Base-by-base conservation (phyloP, 37 sponge, comb jelly and placozoan genomes). In the Chondrosia reniformis region DNA sequence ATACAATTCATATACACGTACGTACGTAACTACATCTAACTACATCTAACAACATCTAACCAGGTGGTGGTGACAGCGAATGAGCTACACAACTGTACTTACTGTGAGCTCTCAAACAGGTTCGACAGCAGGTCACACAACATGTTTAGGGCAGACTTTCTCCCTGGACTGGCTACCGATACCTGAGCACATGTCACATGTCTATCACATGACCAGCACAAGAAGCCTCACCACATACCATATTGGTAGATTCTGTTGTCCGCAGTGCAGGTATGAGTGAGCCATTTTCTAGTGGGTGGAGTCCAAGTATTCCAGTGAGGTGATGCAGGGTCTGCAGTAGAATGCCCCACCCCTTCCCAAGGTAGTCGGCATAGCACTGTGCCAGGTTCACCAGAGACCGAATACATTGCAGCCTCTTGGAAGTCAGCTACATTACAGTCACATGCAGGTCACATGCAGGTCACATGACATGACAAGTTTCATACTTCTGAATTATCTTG, bases 321-420 rank as follows among this genome's bases (percentile, higher is more conserved):
- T 85, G 79, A 36, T 77, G 95, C 54, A 94, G 55, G 13, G 95
- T 83, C 24, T 77, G 84, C 36, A 97, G 83, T 10, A 95, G 44
- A 25, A 95, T 74, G 43, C 80, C 32, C 98, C 95, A 97, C n/a
- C 87, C 90, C 10, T 84, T 24, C 25, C 81, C 88, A 66, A 97
- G 76, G 19, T 89, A 59, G 62, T 87, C 82, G 12, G 95, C 98
- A 81, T 94, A 89, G 71, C 80, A 85, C 64, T 94, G 90, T 0
- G 91, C 89, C 56, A 97, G 78, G 72, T 84, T 63, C 7, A 97
- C 82, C 44, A 97, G 73, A 4, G 81, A 77, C 17, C 85, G 55
- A 21, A 94, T 89, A 66, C 95, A 97, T 82, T 97, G 95, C 33
- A 97, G 58, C 44, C 91, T 89, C 92, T 97, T 97, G 3, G 81